Evolutionary conservation across 1,140 invertebrate species (phyloP).

Genomic region (Drosophila kurseongensis): DNA sequence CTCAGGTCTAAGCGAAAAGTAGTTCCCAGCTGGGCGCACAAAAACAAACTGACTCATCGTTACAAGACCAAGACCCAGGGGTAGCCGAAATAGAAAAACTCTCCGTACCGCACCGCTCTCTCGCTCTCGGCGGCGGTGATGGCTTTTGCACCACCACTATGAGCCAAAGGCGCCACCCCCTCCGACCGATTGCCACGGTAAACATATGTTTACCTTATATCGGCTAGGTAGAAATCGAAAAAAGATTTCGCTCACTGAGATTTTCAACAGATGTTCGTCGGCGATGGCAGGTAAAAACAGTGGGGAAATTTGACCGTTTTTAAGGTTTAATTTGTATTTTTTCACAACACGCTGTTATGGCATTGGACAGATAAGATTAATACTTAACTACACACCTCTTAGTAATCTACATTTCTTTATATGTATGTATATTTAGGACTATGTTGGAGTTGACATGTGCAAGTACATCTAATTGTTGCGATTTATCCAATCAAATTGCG

Average conservation of each 20-base stretch:
- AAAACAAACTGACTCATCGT: constrained; percentile 65
- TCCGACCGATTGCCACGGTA: neutral
- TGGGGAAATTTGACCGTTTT: constrained; percentile 11
- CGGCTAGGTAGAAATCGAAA: constrained; percentile 10
- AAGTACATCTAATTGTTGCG: constrained; percentile 13
- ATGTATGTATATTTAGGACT: neutral
- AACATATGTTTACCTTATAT: constrained; percentile 4
- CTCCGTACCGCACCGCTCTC: constrained; percentile 2
- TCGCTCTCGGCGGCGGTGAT: constrained; percentile 2
- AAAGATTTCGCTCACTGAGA: constrained; percentile 35
- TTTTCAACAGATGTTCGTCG: constrained; percentile 57
- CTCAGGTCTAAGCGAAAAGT: constrained; percentile 10
- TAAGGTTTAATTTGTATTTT: constrained; percentile 16
- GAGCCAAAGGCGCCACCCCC: constrained; percentile 13
- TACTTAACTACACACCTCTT: constrained; percentile 7
- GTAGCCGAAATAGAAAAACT: constrained; percentile 8
- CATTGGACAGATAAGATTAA: constrained; percentile 21
- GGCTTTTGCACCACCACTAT: constrained; percentile 18
- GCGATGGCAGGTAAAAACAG: constrained; percentile 53
- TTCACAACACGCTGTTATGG: constrained; percentile 2
- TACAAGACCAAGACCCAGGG: constrained; percentile 12
- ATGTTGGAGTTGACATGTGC: constrained; percentile 9
- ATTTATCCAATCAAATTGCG: neutral
- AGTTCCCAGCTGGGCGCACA: constrained; percentile 59
- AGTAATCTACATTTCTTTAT: constrained; percentile 2